These are phyloP conservation scores for Lates calcarifer DNA, from an alignment of 2,113 vertebrate species.

Conservation along the genomic window DNA sequence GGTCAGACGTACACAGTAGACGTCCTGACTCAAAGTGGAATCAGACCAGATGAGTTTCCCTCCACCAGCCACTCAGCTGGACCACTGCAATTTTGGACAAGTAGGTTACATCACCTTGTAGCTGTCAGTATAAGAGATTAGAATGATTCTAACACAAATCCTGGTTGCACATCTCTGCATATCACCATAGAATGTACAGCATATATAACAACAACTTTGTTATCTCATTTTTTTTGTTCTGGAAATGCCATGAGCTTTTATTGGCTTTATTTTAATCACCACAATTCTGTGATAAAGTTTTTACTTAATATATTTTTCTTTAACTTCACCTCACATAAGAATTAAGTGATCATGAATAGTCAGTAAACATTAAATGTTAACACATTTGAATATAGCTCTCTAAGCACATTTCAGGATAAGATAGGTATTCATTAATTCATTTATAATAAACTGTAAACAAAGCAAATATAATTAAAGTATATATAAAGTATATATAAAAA, in stretches of 20 bases:
- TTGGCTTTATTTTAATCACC: no score
- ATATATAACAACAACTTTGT: neutral
- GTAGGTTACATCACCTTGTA: constrained; percentile 81
- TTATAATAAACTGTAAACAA: neutral
- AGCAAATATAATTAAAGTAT: no score
- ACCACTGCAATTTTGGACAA: constrained; percentile 91
- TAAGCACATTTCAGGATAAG: neutral
- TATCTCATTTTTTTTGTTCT: neutral
- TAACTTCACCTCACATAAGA: no score
- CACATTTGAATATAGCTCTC: neutral
- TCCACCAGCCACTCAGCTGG: constrained; percentile 90
- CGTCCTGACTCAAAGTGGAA: constrained; percentile 89
- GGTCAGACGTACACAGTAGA: constrained; percentile 90
- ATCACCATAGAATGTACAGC: neutral
- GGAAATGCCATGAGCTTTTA: no score
- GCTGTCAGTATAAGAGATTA: neutral
- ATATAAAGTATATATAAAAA: no score
- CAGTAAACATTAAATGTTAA: neutral
- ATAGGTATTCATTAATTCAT: neutral
- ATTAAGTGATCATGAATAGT: no score
- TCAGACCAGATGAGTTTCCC: constrained; percentile 86
- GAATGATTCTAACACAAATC: neutral
- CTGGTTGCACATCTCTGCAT: neutral
- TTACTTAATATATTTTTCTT: no score
- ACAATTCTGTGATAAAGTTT: no score